Evolutionary conservation across 30 jellyfish, hydroid and myxozoan genomes (phyloP).

Genomic region (Chironex yamaguchii): DNA sequence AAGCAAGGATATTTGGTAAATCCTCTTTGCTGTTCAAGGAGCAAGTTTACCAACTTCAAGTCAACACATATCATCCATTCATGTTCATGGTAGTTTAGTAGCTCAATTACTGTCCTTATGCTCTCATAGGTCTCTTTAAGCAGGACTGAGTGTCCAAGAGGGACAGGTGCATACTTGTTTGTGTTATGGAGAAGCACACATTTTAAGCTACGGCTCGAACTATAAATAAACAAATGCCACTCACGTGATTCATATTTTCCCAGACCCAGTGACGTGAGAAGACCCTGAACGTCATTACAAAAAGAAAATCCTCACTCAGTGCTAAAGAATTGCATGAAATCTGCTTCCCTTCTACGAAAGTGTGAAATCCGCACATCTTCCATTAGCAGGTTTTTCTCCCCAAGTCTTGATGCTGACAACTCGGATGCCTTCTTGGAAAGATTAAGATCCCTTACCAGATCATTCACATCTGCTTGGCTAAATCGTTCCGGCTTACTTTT

Average conservation of each 20-base stretch:
- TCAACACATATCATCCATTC: slow-evolving; percentile 15
- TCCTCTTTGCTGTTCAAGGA: neutral
- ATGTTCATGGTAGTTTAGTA: too few relatives aligned
- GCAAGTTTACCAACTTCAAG: slow-evolving; percentile 9
- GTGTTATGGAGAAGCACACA: neutral
- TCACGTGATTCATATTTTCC: neutral
- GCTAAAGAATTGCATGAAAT: neutral
- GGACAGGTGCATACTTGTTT: neutral
- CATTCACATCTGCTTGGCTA: neutral
- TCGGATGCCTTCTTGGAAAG: neutral
- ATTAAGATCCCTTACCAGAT: neutral
- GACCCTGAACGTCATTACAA: neutral
- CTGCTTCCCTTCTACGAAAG: neutral
- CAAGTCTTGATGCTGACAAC: neutral
- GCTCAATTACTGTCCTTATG: too few relatives aligned
- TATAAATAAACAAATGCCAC: too few relatives aligned
- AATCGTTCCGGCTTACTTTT: neutral
- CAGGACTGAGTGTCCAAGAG: neutral
- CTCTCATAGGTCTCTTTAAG: neutral
- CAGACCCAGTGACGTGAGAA: neutral
- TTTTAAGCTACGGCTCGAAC: neutral
- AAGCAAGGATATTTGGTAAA: slow-evolving; percentile 9
- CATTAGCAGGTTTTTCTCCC: neutral
- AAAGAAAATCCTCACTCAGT: neutral
- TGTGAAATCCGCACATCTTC: neutral